These are phyloP conservation scores for Archivesica marissinica DNA, from an alignment of 1,140 invertebrate species.

Conservation along the genomic window DNA sequence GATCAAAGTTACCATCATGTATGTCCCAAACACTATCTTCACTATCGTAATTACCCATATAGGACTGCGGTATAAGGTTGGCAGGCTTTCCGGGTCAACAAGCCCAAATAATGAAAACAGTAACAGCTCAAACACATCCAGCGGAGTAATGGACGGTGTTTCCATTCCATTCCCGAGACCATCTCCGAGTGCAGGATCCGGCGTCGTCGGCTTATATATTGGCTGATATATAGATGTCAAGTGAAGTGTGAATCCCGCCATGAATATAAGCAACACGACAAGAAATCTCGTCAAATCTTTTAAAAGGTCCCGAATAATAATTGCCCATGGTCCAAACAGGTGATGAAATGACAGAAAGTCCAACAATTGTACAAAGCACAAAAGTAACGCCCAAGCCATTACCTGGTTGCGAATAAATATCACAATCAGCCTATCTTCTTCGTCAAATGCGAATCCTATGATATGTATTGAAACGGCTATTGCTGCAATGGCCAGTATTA, in stretches of 20 bases:
- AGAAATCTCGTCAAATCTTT: constrained; percentile 95
- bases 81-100: constrained; percentile 91
- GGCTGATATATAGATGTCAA: constrained; percentile 98
- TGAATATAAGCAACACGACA: constrained; percentile 98
- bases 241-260: constrained; percentile 99
- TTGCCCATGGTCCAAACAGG: constrained; percentile 98
- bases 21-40: constrained; percentile 94
- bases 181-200: constrained; percentile 66
- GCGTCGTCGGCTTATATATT: constrained; percentile 84
- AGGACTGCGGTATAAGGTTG: constrained; percentile 85
- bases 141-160: constrained; percentile 61
- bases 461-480: constrained; percentile 96
- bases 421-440: constrained; percentile 87
- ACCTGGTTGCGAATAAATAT: constrained; percentile 98
- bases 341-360: constrained; percentile 97
- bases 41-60: constrained; percentile 85
- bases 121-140: constrained; percentile 97
- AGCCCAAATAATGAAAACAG: constrained; percentile 99
- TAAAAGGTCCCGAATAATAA: constrained; percentile 87
- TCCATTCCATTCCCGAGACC: constrained; percentile 72
- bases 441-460: constrained; percentile 87
- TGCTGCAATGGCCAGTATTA: constrained; percentile 96
- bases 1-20: constrained; percentile 98
- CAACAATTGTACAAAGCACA: constrained; percentile 98
- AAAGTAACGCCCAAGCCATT: constrained; percentile 95